These are phyloP conservation scores for Nicator chloris DNA, from an alignment of 2,113 vertebrate genomes.

Conservation along the genomic window DNA sequence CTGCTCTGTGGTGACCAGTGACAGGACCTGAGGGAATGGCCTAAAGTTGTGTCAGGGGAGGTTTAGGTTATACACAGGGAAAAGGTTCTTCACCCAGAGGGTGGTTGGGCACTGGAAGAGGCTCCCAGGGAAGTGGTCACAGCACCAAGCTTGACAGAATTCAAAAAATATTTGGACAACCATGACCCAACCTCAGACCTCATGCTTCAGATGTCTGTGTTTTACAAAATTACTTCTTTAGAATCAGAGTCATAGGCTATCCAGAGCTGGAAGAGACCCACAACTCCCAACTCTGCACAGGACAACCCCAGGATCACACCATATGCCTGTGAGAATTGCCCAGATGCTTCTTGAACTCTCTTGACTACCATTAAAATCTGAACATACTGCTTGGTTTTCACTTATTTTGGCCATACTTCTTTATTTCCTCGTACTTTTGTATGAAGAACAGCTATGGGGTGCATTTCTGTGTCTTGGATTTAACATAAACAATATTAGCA, in stretches of 20 bases:
- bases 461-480: background rate
- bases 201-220: background rate
- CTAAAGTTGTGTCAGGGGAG: background rate
- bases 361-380: background rate
- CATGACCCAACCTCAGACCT: background rate
- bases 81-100: background rate
- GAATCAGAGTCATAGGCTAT: background rate
- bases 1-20: background rate
- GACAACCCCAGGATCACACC: background rate
- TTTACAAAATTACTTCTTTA: background rate
- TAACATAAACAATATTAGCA: background rate
- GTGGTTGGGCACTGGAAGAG: background rate
- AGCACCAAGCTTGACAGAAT: background rate
- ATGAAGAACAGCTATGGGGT: background rate
- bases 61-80: fast-evolving
- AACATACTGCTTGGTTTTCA: background rate
- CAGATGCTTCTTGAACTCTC: background rate
- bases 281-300: background rate
- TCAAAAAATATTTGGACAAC: background rate
- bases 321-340: background rate
- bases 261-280: background rate
- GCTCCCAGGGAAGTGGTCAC: background rate
- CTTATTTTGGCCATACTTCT: background rate
- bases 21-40: background rate
- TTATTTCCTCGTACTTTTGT: background rate